phyloP scores from a whole-genome alignment of 1,140 invertebrate species.

The Drosophila carrolli region DNA sequence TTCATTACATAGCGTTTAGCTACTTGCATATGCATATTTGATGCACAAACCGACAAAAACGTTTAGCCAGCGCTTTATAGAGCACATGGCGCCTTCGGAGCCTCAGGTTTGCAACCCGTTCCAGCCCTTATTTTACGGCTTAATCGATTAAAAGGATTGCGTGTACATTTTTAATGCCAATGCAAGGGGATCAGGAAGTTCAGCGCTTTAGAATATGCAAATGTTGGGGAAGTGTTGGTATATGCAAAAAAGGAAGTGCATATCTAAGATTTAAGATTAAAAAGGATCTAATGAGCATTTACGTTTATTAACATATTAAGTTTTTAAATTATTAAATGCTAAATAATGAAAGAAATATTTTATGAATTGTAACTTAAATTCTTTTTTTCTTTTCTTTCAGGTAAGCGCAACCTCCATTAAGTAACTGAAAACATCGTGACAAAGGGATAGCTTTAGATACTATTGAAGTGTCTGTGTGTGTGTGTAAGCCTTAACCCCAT shows the following conservation, averaged over 20 bases:
- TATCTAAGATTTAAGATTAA: background rate
- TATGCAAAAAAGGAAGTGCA: conserved; percentile 1
- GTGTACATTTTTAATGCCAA: conserved; percentile 66
- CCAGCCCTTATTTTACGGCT: conserved; percentile 19
- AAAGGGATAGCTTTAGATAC: conserved; percentile 5
- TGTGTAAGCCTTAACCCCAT: conserved; percentile 39
- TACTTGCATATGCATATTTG: conserved; percentile 49
- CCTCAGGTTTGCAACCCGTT: background rate
- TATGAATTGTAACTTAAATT: too few species aligned
- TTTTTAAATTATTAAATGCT: too few species aligned
- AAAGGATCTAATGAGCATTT: too few species aligned
- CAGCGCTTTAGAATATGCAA: conserved; percentile 31
- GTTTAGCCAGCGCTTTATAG: conserved; percentile 40
- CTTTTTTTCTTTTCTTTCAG: conserved; percentile 33
- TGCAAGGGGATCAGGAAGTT: conserved; percentile 8
- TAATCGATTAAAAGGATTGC: conserved; percentile 69
- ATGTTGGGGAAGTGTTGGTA: conserved; percentile 13
- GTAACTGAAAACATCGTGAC: background rate
- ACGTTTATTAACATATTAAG: too few species aligned
- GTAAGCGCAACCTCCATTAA: conserved; percentile 46
- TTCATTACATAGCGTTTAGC: conserved; percentile 11
- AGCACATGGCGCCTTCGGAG: conserved; percentile 4
- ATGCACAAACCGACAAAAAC: conserved; percentile 42
- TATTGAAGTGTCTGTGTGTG: conserved; percentile 31
- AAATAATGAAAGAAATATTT: too few species aligned